These are phyloP conservation scores for Tetramorium alpestre DNA, from an alignment of 1,140 invertebrate genomes.

Conservation along the genomic window DNA sequence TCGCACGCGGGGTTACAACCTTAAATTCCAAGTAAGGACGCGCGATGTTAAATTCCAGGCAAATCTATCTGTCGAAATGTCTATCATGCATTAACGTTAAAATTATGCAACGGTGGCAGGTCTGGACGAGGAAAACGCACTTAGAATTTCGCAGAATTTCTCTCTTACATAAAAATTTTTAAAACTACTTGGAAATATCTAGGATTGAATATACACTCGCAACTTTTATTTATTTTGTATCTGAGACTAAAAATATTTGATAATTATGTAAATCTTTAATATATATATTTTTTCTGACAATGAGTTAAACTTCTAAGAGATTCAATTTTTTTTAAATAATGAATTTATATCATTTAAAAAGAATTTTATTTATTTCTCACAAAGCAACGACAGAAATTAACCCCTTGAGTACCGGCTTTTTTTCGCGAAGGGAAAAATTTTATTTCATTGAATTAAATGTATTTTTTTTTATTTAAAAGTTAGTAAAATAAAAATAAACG, in stretches of 20 bases:
- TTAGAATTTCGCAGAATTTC: neutral
- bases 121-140: neutral
- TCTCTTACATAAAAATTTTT: neutral
- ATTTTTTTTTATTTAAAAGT: too few relatives aligned
- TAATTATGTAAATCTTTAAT: neutral
- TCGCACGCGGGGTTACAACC: conserved; percentile 23
- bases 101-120: conserved; percentile 26
- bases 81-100: neutral
- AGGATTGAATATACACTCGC: neutral
- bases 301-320: neutral
- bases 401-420: too few relatives aligned
- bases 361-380: neutral
- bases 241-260: neutral
- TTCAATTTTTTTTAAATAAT: neutral
- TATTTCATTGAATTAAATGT: too few relatives aligned
- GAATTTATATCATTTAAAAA: neutral
- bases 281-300: too few relatives aligned
- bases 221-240: neutral
- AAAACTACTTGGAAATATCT: neutral
- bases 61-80: conserved; percentile 42
- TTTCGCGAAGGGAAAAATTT: too few relatives aligned
- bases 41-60: conserved; percentile 2
- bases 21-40: conserved; percentile 58
- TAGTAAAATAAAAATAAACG: too few relatives aligned
- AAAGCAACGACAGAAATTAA: neutral